Base-by-base conservation (phyloP, 2,797 vertebrate genomes). In the Buceros bicornis region DNA sequence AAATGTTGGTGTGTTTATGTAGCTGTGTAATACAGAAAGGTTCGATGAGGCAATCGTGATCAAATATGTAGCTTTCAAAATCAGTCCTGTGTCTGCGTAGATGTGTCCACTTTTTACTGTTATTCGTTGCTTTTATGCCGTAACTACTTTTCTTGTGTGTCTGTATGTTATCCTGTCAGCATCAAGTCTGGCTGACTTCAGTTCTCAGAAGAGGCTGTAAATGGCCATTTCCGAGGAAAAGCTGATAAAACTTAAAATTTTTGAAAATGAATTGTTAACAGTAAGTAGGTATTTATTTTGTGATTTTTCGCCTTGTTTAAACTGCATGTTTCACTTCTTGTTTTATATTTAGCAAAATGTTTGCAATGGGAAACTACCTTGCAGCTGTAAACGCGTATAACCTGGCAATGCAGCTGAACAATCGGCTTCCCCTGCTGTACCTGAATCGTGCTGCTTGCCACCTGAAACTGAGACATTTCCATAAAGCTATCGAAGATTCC, bases 391-490 rank as follows among this genome's bases (percentile, higher is more conserved):
- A 99, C 7, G 99, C 98, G 0, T 99, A 99, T 89, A 99, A 97
- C 88, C 97, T 99, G 33, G 99, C 98, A 25, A 98, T 99, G 90
- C 97, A 95, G 94, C 97, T 99, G 69, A 99, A 99, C 97, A 96
- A 87, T 48, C 98, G 97, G 66, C 98, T 99, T 82, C 98, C 99
- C 16, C 94, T 98, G 3, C 93, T 99, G 26, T 99, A 98, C 87
- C 98, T 99, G 69, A 99, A 99, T 97, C 98, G 99, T 72, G 99
- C 99, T 50, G 99, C 99, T 22, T 99, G 99, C 97, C 99, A 99
- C 90, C 98, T 99, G 48, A 99, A 99, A 97, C 93, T 99, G 72
- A 98, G 98, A 69, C 99, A 99, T 81, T 97, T 99, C 31, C 99
- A 99, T 97, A 99, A 99, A 97, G 98, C 99, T 79, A 96, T 99